Conservation (phyloP, 2,888 invertebrate species). For the Digitonthophagus gazella region DNA sequence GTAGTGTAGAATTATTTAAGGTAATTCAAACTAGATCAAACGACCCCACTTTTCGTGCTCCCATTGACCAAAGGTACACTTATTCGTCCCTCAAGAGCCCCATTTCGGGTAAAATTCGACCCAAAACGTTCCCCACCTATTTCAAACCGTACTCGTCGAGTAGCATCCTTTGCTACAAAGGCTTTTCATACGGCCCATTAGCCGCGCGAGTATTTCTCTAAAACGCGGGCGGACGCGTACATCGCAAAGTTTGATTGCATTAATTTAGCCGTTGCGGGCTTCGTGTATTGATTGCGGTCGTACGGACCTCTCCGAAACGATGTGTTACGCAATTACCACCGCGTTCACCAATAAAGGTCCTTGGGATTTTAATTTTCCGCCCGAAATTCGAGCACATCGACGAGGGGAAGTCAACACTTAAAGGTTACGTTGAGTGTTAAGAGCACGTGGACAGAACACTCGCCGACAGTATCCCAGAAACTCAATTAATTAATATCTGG, state of each 20-base stretch:
- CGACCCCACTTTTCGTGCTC: background rate
- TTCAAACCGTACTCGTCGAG: background rate
- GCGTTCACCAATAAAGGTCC: no score
- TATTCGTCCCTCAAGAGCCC: background rate
- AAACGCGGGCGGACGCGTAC: background rate
- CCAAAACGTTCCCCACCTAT: background rate
- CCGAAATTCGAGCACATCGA: background rate
- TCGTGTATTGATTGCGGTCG: background rate
- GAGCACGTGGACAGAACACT: background rate
- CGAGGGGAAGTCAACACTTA: background rate
- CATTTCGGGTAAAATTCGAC: background rate
- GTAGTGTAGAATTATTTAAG: no score
- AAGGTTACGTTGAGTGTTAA: background rate
- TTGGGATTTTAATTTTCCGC: no score
- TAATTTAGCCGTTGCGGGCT: background rate
- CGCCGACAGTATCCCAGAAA: slow-evolving; percentile 16
- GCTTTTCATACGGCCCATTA: background rate
- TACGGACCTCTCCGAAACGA: background rate
- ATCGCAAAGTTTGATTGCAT: background rate
- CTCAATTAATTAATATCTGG: slow-evolving; percentile 34
- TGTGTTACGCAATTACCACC: background rate
- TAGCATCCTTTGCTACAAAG: background rate
- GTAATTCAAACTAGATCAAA: background rate
- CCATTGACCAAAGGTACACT: background rate
- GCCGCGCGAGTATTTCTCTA: background rate